Conservation (phyloP, 2,888 invertebrate species). For the Halictus quadricinctus region DNA sequence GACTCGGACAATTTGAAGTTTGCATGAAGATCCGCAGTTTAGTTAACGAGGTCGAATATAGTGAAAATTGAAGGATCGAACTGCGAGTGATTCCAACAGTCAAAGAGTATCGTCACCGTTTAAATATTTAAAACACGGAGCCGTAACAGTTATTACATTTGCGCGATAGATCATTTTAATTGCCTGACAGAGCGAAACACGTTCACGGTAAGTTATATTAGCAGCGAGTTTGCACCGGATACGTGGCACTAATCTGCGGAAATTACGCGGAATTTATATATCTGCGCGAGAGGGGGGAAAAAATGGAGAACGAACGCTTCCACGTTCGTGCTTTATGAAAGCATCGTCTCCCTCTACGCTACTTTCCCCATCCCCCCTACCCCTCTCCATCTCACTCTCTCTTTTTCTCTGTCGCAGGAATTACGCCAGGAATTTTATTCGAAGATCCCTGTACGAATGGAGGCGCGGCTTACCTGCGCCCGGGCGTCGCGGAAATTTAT, state of each 20-base stretch:
- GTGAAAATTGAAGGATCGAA: not conserved
- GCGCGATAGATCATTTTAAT: conserved; percentile 80
- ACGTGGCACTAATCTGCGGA: conserved; percentile 73
- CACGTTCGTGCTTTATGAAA: conserved; percentile 57
- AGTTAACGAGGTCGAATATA: not conserved
- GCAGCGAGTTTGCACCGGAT: conserved; percentile 62
- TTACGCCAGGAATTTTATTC: conserved; percentile 53
- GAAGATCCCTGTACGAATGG: conserved; percentile 36
- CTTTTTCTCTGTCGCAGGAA: conserved; percentile 18
- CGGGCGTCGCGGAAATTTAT: conserved; percentile 36
- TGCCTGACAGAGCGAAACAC: conserved; percentile 75
- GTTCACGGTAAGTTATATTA: conserved; percentile 77
- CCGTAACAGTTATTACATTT: conserved; percentile 79
- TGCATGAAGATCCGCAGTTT: not conserved
- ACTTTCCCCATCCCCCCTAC: not conserved
- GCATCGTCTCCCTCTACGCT: conserved; percentile 21
- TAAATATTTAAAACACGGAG: conserved; percentile 72
- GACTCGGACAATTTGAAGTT: not conserved
- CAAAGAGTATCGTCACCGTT: not conserved
- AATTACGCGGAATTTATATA: conserved; percentile 73
- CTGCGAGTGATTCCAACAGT: not conserved
- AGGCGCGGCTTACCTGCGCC: conserved; percentile 10
- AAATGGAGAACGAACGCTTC: conserved; percentile 7
- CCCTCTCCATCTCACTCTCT: not conserved
- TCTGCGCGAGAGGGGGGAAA: conserved; percentile 30